Base-by-base conservation (phyloP, 2,888 invertebrate genomes). In the Iphiclides podalirius region DNA sequence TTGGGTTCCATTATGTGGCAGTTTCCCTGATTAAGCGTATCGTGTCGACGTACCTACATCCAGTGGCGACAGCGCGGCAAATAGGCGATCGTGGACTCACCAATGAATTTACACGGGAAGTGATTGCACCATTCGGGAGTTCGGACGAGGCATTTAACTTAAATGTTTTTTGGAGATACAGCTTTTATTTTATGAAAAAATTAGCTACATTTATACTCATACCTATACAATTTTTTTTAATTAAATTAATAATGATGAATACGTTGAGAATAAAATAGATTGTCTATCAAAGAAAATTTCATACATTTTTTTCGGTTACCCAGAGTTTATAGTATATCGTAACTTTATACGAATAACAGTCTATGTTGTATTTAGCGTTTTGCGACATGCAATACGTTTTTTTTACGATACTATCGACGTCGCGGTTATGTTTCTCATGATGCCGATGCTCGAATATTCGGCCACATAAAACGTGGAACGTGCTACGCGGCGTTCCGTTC, bases 21-120 rank as follows among this genome's bases (percentile, higher is more conserved):
- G 79, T 83, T 79, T 79, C 66, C 70, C 70, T 76, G 77, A 79
- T 79, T 81, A 81, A 78, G 74, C 72, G 73, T 71, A 69, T 72
- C 66, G 63, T 56, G 36, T 41, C 40, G 31, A 50, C 57, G 60
- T 64, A 66, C 64, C 67, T 63, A 61, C 71, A 64, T 64, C 63
- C 67, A 70, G 64, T 59, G 72, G 78, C 76, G 77, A 75, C 75
- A 76, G 74, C 68, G 72, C 72, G 79, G 79, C 73, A 82, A 84
- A 85, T 83, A 78, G 79, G 72, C 72, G 70, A 75, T 75, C 71
- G 69, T 67, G 62, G 57, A 59, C 64, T 59, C 54, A 58, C 64
- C 76, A 67, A 80, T 85, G 78, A 80, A 83, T 82, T 78, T 75
- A 79, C 78, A 67, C 58, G 54, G 56, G 56, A 57, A 68, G 60